phyloP scores from a whole-genome alignment of 2,113 vertebrate genomes.

The Tetrao urogallus region DNA sequence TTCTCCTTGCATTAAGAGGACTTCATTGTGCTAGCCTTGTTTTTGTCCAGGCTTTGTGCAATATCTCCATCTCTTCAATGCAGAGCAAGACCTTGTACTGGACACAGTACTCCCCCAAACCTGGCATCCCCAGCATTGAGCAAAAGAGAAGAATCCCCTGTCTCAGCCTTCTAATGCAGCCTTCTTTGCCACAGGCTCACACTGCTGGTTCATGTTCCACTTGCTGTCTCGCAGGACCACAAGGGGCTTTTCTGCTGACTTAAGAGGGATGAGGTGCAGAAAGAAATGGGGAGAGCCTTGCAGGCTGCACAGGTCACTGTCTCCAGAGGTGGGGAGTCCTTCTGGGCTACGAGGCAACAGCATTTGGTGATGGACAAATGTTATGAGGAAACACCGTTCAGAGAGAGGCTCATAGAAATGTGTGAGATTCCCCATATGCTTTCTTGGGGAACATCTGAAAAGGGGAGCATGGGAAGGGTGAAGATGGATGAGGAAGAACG shows the following conservation, averaged over 20 bases:
- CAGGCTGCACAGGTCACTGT: background rate
- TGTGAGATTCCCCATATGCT: background rate
- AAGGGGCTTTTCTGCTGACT: background rate
- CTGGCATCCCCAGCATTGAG: background rate
- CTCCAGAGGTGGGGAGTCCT: background rate
- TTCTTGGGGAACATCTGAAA: background rate
- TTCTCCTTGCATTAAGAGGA: background rate
- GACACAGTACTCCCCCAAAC: background rate
- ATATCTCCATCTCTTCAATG: too few species aligned
- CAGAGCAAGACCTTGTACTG: background rate
- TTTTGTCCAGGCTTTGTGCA: too few species aligned
- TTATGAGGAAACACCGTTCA: background rate
- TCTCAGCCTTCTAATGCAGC: background rate
- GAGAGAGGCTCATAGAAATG: background rate
- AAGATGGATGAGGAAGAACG: background rate
- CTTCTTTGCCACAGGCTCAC: background rate
- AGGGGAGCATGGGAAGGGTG: too few species aligned
- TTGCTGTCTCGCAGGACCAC: background rate
- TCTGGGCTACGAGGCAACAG: rapidly evolving
- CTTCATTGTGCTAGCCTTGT: background rate
- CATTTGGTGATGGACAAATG: rapidly evolving
- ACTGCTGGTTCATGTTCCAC: background rate
- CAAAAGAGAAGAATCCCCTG: background rate
- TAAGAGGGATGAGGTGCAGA: background rate
- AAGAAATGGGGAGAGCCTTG: rapidly evolving